Evolutionary conservation across 2,113 vertebrate genomes (phyloP).

Genomic region (Tenrec ecaudatus): DNA sequence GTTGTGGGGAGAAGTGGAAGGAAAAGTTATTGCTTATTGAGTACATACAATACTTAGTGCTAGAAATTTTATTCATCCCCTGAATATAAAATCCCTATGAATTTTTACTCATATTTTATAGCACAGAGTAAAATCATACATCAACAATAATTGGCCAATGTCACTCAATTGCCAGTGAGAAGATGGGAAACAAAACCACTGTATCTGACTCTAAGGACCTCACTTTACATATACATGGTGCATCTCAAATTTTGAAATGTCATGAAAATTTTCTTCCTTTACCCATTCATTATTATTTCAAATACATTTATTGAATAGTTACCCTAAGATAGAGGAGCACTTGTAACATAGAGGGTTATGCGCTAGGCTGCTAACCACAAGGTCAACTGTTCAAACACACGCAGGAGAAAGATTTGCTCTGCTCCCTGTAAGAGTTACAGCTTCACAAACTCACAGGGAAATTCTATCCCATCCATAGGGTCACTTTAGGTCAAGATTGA

Average conservation of each 20-base stretch:
- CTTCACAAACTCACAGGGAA: no score
- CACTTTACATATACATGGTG: neutral
- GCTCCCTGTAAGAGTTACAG: no score
- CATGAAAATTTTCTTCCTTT: neutral
- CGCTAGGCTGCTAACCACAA: no score
- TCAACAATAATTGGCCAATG: neutral
- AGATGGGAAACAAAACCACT: neutral
- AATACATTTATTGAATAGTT: conserved; percentile 18
- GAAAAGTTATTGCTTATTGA: neutral
- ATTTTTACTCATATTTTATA: neutral
- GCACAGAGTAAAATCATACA: neutral
- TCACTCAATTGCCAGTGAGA: neutral
- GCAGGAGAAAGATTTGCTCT: no score
- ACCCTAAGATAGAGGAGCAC: neutral
- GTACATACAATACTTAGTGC: neutral
- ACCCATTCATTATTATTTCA: conserved; percentile 9
- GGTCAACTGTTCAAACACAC: no score
- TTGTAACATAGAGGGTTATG: no score
- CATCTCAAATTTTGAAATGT: neutral
- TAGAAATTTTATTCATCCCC: neutral
- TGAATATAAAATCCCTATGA: neutral
- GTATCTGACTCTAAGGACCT: neutral
- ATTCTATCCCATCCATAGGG: no score
- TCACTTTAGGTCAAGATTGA: no score
- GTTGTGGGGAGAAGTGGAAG: neutral